Evolutionary conservation across 2,113 vertebrate genomes (phyloP).

Genomic region (Apeltes quadracus): DNA sequence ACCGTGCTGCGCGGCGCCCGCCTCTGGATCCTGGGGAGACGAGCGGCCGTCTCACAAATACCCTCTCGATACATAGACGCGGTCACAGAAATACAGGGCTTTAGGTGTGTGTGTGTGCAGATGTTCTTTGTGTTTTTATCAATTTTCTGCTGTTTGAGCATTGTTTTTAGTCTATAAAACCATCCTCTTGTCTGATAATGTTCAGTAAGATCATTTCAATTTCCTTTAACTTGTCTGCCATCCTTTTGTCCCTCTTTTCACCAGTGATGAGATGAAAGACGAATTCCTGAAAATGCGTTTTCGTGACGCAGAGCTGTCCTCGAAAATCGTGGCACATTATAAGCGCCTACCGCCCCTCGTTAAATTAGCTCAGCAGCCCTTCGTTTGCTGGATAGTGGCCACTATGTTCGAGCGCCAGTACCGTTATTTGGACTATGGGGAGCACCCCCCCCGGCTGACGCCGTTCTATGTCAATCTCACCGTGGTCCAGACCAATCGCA

Average conservation of each 20-base stretch:
- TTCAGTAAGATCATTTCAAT: not conserved
- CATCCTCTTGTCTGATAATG: not conserved
- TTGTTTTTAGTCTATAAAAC: not conserved
- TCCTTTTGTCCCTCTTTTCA: not conserved
- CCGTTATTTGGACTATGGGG: not conserved
- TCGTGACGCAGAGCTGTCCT: not conserved
- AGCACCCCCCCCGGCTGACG: constrained; percentile 59
- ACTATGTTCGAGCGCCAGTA: constrained; percentile 55
- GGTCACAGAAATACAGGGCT: constrained; percentile 73
- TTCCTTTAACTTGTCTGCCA: not conserved
- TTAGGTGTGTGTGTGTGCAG: constrained; percentile 58
- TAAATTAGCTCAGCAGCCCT: constrained; percentile 68
- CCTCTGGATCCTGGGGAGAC: constrained; percentile 76
- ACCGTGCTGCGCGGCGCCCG: constrained; percentile 59
- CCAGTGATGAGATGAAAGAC: constrained; percentile 69
- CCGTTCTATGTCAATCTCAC: constrained; percentile 67
- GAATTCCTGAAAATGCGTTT: constrained; percentile 70
- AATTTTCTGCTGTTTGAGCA: not conserved
- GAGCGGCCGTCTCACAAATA: constrained; percentile 58
- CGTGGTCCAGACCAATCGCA: constrained; percentile 73
- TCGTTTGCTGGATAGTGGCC: constrained; percentile 77
- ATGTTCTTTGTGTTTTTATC: too few species aligned
- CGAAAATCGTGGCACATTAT: constrained; percentile 50
- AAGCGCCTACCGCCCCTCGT: constrained; percentile 53
- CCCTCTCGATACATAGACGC: constrained; percentile 63